Percentiles rank a stretch among this genome's conserved stretches.
Evolutionary conservation across 2,797 vertebrate genomes (phyloP).

Genomic region (Alauda arvensis): DNA sequence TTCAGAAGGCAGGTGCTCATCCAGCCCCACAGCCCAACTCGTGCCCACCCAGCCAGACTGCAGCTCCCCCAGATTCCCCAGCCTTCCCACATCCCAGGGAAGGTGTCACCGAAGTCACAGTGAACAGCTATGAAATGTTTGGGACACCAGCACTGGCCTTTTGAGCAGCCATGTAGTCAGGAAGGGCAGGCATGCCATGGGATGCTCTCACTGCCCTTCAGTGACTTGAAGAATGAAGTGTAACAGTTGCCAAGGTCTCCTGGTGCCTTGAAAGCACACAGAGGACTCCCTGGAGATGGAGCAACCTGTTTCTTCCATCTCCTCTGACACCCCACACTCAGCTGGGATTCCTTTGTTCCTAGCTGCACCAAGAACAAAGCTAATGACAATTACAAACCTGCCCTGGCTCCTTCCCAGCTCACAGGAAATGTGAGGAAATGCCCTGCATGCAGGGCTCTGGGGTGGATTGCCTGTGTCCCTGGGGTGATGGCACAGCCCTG

Average conservation of each 20-base stretch:
- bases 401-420: background rate
- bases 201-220: background rate
- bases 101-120: background rate
- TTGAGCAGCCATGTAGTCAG: background rate
- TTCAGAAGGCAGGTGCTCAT: background rate
- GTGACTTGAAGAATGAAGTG: fast-evolving
- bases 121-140: background rate
- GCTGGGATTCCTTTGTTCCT: background rate
- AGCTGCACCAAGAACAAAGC: background rate
- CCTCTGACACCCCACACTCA: fast-evolving
- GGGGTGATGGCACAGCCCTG: background rate
- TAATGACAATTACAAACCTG: background rate
- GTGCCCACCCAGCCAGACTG: fast-evolving
- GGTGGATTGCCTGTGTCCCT: background rate
- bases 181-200: background rate
- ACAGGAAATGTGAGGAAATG: background rate
- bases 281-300: background rate
- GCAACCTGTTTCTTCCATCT: background rate
- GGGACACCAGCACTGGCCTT: background rate
- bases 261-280: background rate
- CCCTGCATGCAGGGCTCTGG: background rate
- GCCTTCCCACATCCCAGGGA: fast-evolving
- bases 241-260: background rate
- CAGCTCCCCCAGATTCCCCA: background rate
- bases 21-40: background rate